Base-by-base conservation (phyloP, 2,797 vertebrate genomes). In the Atherinosoma microstoma region DNA sequence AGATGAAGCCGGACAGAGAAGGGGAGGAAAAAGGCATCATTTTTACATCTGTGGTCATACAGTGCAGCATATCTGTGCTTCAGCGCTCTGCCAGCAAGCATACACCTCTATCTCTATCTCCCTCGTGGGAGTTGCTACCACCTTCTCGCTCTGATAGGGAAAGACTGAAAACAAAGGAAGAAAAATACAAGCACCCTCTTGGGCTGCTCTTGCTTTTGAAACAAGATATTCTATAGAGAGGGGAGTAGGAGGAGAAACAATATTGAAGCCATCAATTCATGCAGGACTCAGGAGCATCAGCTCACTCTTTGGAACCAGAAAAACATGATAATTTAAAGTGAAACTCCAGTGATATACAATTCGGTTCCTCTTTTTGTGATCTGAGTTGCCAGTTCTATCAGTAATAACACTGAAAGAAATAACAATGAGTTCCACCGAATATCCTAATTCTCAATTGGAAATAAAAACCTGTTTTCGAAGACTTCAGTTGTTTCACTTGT, bases 181-280 rank as follows among this genome's bases (percentile, higher is more conserved):
- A 77, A 84, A 89, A 89, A 90, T 63, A 91, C 80, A 80, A 82
- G 79, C 79, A 66, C 79, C 84, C 85, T 88, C 84, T 85, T 63
- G 66, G 82, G 89, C 82, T 74, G 70, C 84, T 60, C 83, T 78
- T 11, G 67, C 84, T 79, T 89, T 87, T 90, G 84, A 86, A 88
- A 88, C 77, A 75, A 86, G 90, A 91, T 89, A 85, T 76, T 62
- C 63, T 78, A 71, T 73, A 74, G 58, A 83, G 80, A 76, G 73
- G 60, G 35, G 71, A 76, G 79, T 70, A 79, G 84, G 81, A 78
- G 87, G 75, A 75, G 79, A 64, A 80, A 84, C 80, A 73, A 78
- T 83, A 87, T 88, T 87, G 77, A 84, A 84, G 82, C 87, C 88
- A 86, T 92, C 82, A 87, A 89, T 91, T 90, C 87, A 89, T 84